These are phyloP conservation scores for Drosophila mayaguana DNA, from an alignment of 2,888 invertebrate species.

Conservation along the genomic window DNA sequence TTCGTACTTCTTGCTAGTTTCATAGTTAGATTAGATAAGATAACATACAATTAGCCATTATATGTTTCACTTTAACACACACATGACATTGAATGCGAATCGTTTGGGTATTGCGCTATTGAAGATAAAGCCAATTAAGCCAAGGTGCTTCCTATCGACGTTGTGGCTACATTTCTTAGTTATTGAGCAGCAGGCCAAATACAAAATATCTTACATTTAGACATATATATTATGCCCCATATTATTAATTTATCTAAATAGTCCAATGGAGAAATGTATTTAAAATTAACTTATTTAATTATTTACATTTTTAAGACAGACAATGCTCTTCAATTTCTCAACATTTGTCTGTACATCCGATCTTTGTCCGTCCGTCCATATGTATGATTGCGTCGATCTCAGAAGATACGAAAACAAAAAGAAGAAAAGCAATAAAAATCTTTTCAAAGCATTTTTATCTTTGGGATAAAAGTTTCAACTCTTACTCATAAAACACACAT, in stretches of 20 bases:
- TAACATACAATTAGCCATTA: conserved; percentile 40
- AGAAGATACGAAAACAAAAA: no score
- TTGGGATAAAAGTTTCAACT: not conserved
- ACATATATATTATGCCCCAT: not conserved
- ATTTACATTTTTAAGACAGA: no score
- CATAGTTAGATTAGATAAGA: conserved; percentile 51
- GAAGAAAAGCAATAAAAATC: not conserved
- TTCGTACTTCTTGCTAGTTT: conserved; percentile 31
- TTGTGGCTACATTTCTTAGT: not conserved
- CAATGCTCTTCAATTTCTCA: no score
- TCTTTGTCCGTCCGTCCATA: no score
- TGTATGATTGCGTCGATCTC: no score
- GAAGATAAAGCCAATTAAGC: conserved; percentile 1
- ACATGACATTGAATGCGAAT: conserved; percentile 25
- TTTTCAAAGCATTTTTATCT: not conserved
- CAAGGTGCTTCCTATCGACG: not conserved
- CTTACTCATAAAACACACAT: not conserved
- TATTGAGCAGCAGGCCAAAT: not conserved
- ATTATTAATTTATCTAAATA: not conserved
- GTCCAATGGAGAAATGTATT: not conserved
- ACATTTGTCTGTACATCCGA: no score
- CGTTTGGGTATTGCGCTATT: conserved; percentile 18
- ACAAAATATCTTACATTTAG: not conserved
- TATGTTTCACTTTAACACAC: conserved; percentile 4
- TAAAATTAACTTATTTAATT: no score